Evolutionary conservation across 2,888 invertebrate species (phyloP), one percentile per base, ranked within the genome.

Genomic region (Lochmaea capreae): DNA sequence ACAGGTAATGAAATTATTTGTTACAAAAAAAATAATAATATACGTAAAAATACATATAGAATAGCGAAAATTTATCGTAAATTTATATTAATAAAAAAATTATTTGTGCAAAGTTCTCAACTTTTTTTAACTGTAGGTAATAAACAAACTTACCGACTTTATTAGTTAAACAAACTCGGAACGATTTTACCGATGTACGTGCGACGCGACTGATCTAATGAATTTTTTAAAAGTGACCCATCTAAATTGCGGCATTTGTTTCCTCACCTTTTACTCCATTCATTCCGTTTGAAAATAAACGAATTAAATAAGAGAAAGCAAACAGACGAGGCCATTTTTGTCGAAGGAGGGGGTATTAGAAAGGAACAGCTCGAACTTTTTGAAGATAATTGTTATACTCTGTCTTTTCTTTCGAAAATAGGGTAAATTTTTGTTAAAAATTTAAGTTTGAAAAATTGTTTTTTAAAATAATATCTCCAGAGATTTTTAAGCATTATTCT

Each of bases 211-310:
- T 54, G 18, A 54, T 54, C 18, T 18, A 54, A 18, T 54, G 54
- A 54, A 54, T 54, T 16, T 46, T 46, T 39, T 39, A n/a, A 54
- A 54, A 54, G 18, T 54, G 3, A 54, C 52, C 54, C 9, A 54
- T 54, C 16, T 54, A 54, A 54, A 54, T 54, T 54, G 54, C 18
- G 18, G 54, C 18, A 54, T 54, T 54, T 16, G 54, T 54, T 18
- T n/a, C 54, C 16, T 16, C 18, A 18, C 18, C 54, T 54, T 49
- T 18, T 54, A 54, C 54, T 54, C 10, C 18, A 18, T 3, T 54
- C n/a, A 54, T 18, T 54, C 54, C 16, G 16, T 54, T n/a, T n/a
- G n/a, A 52, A 52, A 52, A n/a, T 52, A 52, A 52, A n/a, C 8
- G 6, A n/a, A n/a, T n/a, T n/a, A n/a, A 54, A 18, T 18, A 54